Evolutionary conservation across 1,140 invertebrate genomes (phyloP).

Genomic region (Cydia fagiglandana): DNA sequence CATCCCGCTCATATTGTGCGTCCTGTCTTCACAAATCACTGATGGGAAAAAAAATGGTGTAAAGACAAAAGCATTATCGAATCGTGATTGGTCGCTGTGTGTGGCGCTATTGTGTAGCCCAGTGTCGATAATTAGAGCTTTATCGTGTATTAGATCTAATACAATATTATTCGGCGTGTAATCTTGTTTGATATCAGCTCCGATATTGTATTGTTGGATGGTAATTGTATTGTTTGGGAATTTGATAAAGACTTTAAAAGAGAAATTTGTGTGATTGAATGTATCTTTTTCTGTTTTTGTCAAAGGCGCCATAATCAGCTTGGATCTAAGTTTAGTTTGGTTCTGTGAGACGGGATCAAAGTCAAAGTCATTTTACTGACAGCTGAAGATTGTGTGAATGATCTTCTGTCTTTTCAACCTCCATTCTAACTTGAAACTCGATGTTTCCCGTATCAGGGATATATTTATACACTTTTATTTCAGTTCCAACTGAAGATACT

Average conservation of each 20-base stretch:
- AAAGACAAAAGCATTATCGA: constrained; percentile 58
- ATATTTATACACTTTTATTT: constrained; percentile 31
- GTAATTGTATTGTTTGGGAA: constrained; percentile 20
- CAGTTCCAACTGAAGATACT: constrained; percentile 15
- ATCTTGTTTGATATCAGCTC: constrained; percentile 19
- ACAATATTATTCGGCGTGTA: constrained; percentile 35
- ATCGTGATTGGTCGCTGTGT: constrained; percentile 57
- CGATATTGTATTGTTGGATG: constrained; percentile 18
- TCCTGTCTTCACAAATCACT: constrained; percentile 69
- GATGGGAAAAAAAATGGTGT: constrained; percentile 50
- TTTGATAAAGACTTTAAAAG: constrained; percentile 4
- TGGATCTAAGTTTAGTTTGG: no score
- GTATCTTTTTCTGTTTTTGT: no score
- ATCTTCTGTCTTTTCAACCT: not conserved
- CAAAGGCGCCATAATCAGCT: no score
- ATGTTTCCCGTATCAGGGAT: constrained; percentile 5
- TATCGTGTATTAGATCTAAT: constrained; percentile 51
- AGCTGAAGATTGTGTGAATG: constrained; percentile 11
- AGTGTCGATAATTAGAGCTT: constrained; percentile 56
- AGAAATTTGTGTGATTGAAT: not conserved
- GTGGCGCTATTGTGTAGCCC: constrained; percentile 47
- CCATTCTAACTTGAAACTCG: not conserved
- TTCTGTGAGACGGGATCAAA: not conserved
- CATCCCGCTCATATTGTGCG: constrained; percentile 63
- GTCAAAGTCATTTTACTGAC: not conserved